phyloP scores from a whole-genome alignment of 2,797 vertebrate genomes.

The Alauda arvensis region DNA sequence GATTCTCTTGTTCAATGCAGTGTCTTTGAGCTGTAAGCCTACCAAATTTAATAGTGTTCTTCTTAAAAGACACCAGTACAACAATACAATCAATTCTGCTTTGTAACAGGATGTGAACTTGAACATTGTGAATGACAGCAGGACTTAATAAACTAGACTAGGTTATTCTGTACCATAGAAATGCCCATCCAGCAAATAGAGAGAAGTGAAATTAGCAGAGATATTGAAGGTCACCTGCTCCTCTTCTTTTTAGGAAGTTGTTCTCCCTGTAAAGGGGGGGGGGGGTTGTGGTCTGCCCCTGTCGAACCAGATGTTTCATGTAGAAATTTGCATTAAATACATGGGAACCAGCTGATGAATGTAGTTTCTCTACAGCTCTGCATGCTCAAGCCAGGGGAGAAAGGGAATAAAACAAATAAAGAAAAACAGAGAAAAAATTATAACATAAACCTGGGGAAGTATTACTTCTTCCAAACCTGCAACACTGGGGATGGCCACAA shows the following conservation, averaged over 20 bases:
- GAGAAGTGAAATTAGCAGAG: background rate
- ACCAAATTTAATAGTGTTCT: background rate
- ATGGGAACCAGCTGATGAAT: background rate
- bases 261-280: background rate
- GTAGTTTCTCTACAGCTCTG: background rate
- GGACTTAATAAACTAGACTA: background rate
- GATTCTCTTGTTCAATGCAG: background rate
- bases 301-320: background rate
- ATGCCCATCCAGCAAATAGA: background rate
- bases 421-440: background rate
- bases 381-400: background rate
- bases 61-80: background rate
- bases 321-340: background rate
- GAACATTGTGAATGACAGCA: background rate
- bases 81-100: slow-evolving; percentile 13
- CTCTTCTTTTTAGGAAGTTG: background rate
- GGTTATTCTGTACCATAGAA: background rate
- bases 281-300: background rate
- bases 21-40: slow-evolving; percentile 15
- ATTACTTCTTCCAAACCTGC: background rate
- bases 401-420: background rate
- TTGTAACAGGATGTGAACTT: background rate
- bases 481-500: background rate
- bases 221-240: background rate
- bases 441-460: background rate